Evolutionary conservation across 2,888 invertebrate species (phyloP).

Genomic region (Cheilosia variabilis): DNA sequence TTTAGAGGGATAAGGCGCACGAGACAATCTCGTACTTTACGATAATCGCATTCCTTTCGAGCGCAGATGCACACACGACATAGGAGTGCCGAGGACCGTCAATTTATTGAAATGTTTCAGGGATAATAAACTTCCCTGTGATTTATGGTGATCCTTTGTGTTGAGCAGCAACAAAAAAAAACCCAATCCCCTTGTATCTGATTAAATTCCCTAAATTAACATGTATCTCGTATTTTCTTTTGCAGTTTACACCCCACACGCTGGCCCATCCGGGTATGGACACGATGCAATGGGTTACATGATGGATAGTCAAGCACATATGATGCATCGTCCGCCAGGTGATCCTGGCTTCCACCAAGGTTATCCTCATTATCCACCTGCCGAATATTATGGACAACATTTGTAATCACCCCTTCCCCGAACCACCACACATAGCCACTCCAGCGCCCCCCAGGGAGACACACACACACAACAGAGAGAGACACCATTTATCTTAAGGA

Average conservation of each 20-base stretch:
- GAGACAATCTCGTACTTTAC: slow-evolving; percentile 17
- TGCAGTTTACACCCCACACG: slow-evolving; percentile 94
- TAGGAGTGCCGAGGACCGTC: not conserved
- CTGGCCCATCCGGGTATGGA: slow-evolving; percentile 98
- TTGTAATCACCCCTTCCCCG: slow-evolving; percentile 86
- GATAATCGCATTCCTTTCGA: slow-evolving; percentile 18
- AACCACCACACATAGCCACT: slow-evolving; percentile 12
- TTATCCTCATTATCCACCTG: slow-evolving; percentile 94
- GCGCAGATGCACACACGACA: slow-evolving; percentile 17
- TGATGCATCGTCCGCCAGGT: slow-evolving; percentile 97
- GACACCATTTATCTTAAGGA: slow-evolving; percentile 71
- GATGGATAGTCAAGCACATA: slow-evolving; percentile 98
- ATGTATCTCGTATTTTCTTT: slow-evolving; percentile 72
- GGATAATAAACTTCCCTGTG: slow-evolving; percentile 31
- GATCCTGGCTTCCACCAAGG: slow-evolving; percentile 97
- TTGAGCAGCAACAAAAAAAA: not conserved
- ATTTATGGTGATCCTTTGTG: slow-evolving; percentile 43
- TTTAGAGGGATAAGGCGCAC: not conserved
- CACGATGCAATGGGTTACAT: slow-evolving; percentile 99
- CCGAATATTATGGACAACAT: slow-evolving; percentile 97
- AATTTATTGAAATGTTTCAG: slow-evolving; percentile 37
- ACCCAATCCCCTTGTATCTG: not conserved
- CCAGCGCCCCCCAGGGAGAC: slow-evolving; percentile 5
- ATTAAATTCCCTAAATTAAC: slow-evolving; percentile 64
- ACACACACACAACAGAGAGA: slow-evolving; percentile 42